A percentile compares a stretch with the other conserved stretches of the same genome.
Conservation (phyloP, 2,888 invertebrate genomes). For the Aplocera efformata region DNA sequence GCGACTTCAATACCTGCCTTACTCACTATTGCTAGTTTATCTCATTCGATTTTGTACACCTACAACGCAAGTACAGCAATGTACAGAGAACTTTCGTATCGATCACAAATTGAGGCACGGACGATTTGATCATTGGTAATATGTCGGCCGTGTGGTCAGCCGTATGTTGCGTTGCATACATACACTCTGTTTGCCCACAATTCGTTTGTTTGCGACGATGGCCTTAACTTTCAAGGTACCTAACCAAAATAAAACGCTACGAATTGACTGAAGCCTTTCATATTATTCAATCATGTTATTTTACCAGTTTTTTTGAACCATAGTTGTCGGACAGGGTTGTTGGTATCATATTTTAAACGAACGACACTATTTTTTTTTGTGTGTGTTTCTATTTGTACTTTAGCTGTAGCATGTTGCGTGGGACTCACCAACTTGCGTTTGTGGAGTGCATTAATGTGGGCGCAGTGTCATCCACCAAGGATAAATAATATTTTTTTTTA, state of each 20-base stretch:
- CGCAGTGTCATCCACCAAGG: constrained; percentile 1
- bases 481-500: too few relatives aligned
- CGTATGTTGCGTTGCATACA: constrained; percentile 43
- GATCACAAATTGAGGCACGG: constrained; percentile 14
- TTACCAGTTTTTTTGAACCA: too few relatives aligned
- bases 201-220: constrained; percentile 53
- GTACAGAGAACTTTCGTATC: constrained; percentile 13
- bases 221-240: constrained; percentile 50
- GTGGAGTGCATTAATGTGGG: constrained; percentile 1
- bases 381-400: not conserved
- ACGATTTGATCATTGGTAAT: constrained; percentile 35
- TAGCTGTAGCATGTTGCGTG: constrained; percentile 1
- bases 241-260: constrained; percentile 37
- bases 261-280: constrained; percentile 21
- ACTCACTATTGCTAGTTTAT: constrained; percentile 45
- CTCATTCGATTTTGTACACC: constrained; percentile 1
- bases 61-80: constrained; percentile 13
- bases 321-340: too few relatives aligned
- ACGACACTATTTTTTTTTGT: not conserved
- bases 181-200: constrained; percentile 50
- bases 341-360: too few relatives aligned
- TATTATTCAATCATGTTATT: constrained; percentile 1
- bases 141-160: constrained; percentile 58
- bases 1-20: constrained; percentile 35
- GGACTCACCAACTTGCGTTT: not conserved